Conservation (phyloP, 2,888 invertebrate species). For the Mantis religiosa region DNA sequence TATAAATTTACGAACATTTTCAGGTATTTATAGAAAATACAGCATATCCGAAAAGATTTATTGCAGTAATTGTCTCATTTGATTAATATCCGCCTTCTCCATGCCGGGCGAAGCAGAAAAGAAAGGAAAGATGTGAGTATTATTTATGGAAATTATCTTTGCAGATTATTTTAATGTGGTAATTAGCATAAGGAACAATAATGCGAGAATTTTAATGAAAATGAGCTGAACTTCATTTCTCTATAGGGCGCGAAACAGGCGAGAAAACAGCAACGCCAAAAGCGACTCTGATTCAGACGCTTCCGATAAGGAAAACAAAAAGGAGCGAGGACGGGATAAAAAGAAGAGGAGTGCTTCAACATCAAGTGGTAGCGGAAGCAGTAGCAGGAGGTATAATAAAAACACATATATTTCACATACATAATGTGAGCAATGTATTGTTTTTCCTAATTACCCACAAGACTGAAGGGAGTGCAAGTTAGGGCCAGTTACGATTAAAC, state of each 20-base stretch:
- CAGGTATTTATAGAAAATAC: too few relatives aligned
- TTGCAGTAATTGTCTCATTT: background rate
- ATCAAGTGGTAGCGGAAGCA: conserved; percentile 76
- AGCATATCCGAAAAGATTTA: too few relatives aligned
- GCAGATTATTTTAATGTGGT: background rate
- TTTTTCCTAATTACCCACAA: too few relatives aligned
- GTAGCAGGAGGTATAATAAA: conserved; percentile 52
- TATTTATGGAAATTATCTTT: background rate
- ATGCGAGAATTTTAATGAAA: too few relatives aligned
- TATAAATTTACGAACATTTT: too few relatives aligned
- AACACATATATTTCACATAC: background rate
- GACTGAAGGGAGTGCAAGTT: too few relatives aligned
- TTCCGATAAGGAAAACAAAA: conserved; percentile 70
- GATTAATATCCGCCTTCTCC: background rate
- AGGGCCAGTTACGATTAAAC: too few relatives aligned
- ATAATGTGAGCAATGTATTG: too few relatives aligned
- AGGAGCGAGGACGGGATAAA: conserved; percentile 54
- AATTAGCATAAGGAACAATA: too few relatives aligned
- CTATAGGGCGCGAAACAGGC: conserved; percentile 70
- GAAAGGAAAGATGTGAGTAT: conserved; percentile 12
- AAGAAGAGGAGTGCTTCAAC: conserved; percentile 70
- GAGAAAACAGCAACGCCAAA: conserved; percentile 46
- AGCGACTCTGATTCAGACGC: conserved; percentile 52
- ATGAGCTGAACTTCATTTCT: too few relatives aligned
- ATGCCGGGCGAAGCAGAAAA: conserved; percentile 13